A percentile compares a stretch with the other conserved stretches of the same genome.
These are phyloP conservation scores for Lamellibrachia columna DNA, from an alignment of 2,888 invertebrate genomes.

Conservation along the genomic window DNA sequence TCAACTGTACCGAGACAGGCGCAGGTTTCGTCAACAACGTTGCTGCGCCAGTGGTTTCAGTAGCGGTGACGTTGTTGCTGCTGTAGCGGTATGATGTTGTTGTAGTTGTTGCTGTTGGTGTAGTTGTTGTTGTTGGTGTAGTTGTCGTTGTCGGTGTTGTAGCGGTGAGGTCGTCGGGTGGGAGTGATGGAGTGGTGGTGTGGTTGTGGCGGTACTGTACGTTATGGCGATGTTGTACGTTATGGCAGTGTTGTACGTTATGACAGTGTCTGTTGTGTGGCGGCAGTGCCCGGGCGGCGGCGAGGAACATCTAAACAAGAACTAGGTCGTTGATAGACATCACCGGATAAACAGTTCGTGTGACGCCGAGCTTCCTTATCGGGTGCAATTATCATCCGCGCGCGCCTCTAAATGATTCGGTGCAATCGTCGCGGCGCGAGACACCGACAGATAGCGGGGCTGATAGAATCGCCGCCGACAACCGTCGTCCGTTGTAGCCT, in stretches of 20 bases:
- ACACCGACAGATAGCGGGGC: background rate
- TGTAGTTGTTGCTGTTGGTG: background rate
- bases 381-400: background rate
- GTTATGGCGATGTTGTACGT: background rate
- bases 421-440: background rate
- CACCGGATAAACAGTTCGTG: background rate
- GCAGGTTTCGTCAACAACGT: background rate
- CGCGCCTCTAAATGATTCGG: background rate
- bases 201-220: background rate
- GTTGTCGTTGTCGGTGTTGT: background rate
- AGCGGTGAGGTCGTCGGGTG: background rate
- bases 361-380: background rate
- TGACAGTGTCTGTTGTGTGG: background rate
- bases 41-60: background rate
- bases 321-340: background rate
- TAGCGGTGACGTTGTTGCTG: background rate
- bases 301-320: background rate
- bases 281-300: background rate
- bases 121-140: background rate
- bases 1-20: background rate
- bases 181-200: background rate
- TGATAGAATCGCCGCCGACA: slow-evolving; percentile 5
- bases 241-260: background rate
- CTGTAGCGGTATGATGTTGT: background rate
- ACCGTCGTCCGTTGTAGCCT: background rate